Percentiles rank a stretch among this genome's conserved stretches.
Conservation (phyloP, 2,888 invertebrate genomes). For the Tetramorium bicarinatum region DNA sequence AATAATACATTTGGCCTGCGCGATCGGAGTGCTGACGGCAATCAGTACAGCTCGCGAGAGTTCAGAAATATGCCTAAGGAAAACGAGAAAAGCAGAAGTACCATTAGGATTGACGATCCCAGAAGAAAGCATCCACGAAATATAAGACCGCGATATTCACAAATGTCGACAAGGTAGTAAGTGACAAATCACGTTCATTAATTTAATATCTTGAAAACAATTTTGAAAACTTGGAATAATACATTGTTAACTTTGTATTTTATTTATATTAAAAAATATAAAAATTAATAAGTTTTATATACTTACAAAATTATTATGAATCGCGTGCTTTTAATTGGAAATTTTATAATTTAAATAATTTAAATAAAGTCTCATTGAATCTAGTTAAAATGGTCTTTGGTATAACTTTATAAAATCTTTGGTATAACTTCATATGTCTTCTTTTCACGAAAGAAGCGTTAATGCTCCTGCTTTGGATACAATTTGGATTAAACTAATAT, state of each 20-base stretch:
- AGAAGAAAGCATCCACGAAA: constrained; percentile 78
- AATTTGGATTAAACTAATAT: constrained; percentile 15
- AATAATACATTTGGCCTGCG: constrained; percentile 83
- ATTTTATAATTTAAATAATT: constrained; percentile 2
- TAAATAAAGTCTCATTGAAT: neutral
- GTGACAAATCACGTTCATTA: neutral
- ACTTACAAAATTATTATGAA: neutral
- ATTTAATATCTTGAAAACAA: neutral
- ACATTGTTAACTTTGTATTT: neutral
- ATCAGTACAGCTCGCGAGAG: constrained; percentile 73
- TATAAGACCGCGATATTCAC: constrained; percentile 77
- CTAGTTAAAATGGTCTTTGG: neutral
- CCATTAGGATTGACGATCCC: constrained; percentile 67
- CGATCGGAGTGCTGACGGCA: constrained; percentile 75
- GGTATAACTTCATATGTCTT: neutral
- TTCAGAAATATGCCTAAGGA: constrained; percentile 76
- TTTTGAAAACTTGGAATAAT: neutral
- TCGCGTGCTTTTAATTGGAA: neutral
- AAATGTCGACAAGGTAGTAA: constrained; percentile 71
- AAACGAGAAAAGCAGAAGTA: constrained; percentile 73
- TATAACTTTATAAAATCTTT: neutral
- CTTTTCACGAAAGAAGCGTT: neutral
- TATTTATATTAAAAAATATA: neutral
- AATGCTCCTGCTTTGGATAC: neutral
- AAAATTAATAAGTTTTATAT: neutral